phyloP scores from a whole-genome alignment of 1,140 invertebrate genomes.

The Drosophila takahashii region DNA sequence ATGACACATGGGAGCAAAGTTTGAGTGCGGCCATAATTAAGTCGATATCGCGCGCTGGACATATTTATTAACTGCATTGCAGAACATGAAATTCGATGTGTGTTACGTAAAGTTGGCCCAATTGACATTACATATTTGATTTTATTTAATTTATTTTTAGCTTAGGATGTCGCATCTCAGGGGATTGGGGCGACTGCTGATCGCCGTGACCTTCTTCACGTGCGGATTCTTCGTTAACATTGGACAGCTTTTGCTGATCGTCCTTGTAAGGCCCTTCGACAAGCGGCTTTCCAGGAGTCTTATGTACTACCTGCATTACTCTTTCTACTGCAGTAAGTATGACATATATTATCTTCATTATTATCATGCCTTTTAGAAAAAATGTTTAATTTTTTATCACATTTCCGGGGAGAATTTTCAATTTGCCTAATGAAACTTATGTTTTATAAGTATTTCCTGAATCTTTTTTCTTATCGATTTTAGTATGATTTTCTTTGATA shows the following conservation, averaged over 20 bases:
- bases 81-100: slow-evolving; percentile 2
- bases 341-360: neutral
- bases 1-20: slow-evolving; percentile 40
- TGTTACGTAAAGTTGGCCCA: slow-evolving; percentile 44
- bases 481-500: too few relatives aligned
- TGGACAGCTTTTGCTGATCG: slow-evolving; percentile 90
- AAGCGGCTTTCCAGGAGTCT: slow-evolving; percentile 93
- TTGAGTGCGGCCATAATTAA: slow-evolving; percentile 49
- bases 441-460: too few relatives aligned
- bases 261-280: slow-evolving; percentile 90
- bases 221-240: slow-evolving; percentile 95
- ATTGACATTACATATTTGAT: neutral
- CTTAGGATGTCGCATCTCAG: slow-evolving; percentile 52
- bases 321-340: slow-evolving; percentile 95
- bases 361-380: neutral
- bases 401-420: neutral
- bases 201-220: slow-evolving; percentile 95
- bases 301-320: slow-evolving; percentile 95
- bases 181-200: slow-evolving; percentile 88
- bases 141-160: slow-evolving; percentile 32
- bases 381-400: neutral
- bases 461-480: too few relatives aligned
- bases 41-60: slow-evolving; percentile 44
- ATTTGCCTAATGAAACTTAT: too few relatives aligned
- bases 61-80: slow-evolving; percentile 48